Conservation (phyloP, 2,113 vertebrate species). For the Platycercus adscitus region DNA sequence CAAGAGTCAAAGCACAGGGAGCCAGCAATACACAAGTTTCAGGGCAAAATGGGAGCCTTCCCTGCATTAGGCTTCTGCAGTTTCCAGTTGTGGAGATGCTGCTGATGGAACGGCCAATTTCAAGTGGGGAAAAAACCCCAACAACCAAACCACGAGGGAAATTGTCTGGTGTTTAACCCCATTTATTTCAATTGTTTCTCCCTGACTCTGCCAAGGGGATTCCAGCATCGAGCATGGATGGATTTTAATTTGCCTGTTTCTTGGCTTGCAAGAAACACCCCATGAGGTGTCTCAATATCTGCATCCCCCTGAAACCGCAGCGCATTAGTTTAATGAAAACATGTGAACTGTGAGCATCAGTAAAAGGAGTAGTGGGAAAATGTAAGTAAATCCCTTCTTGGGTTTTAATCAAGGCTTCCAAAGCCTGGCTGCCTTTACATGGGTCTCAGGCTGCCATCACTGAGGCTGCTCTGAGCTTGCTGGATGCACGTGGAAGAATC, state of each 20-base stretch:
- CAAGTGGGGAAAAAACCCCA: accelerated
- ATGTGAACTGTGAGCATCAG: neutral
- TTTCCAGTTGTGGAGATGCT: neutral
- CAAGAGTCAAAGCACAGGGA: neutral
- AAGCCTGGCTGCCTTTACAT: neutral
- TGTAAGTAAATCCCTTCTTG: neutral
- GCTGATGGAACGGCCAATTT: neutral
- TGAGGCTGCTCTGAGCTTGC: accelerated
- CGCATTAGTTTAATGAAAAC: neutral
- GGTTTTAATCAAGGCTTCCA: neutral
- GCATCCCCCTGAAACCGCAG: neutral
- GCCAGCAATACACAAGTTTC: neutral
- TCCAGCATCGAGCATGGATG: neutral
- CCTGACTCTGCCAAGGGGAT: neutral
- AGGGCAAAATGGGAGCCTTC: neutral
- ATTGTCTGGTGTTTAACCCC: neutral
- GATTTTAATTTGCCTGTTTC: neutral
- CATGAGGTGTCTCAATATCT: neutral
- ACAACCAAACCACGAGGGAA: neutral
- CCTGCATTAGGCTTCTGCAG: accelerated
- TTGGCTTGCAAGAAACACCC: neutral
- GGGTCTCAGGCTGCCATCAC: accelerated
- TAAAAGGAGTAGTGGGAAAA: neutral
- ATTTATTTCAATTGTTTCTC: neutral
- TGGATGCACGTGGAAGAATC: neutral